A percentile compares a stretch with the other conserved stretches of the same genome.
These are phyloP conservation scores for Gadopsis bispinosus DNA, from an alignment of 2,797 vertebrate genomes.

Conservation along the genomic window DNA sequence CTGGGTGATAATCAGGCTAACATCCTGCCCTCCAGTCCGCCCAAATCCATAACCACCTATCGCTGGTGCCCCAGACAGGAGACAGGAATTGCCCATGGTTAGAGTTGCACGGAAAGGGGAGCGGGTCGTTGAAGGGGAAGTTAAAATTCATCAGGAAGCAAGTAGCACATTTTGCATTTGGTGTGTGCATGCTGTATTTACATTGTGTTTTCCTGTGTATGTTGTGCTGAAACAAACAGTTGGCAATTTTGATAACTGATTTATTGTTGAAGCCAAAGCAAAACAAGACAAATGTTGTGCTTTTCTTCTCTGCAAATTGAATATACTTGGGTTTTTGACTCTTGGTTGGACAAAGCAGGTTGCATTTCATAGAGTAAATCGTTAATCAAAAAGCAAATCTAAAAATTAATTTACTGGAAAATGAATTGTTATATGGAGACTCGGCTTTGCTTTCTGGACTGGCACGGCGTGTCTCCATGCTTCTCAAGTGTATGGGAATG, in stretches of 20 bases:
- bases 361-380: not conserved
- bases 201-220: not conserved
- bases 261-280: not conserved
- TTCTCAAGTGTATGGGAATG: not conserved
- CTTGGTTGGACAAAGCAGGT: not conserved
- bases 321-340: too few species aligned
- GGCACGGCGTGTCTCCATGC: not conserved
- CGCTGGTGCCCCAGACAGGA: constrained; percentile 52
- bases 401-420: not conserved
- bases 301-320: not conserved
- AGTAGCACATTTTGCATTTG: constrained; percentile 5
- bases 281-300: not conserved
- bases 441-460: not conserved
- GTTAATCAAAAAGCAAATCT: not conserved
- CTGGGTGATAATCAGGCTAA: constrained; percentile 59
- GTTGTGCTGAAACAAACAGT: not conserved
- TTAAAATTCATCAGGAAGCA: constrained; percentile 18
- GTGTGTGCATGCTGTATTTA: constrained; percentile 12
- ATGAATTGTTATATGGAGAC: not conserved
- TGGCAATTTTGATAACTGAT: not conserved
- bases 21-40: constrained; percentile 57
- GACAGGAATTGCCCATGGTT: constrained; percentile 61
- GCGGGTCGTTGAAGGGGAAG: not conserved
- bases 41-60: constrained; percentile 50
- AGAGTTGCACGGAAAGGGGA: constrained; percentile 21